Base-by-base conservation (phyloP, 2,113 vertebrate species). In the Eolophus roseicapilla region DNA sequence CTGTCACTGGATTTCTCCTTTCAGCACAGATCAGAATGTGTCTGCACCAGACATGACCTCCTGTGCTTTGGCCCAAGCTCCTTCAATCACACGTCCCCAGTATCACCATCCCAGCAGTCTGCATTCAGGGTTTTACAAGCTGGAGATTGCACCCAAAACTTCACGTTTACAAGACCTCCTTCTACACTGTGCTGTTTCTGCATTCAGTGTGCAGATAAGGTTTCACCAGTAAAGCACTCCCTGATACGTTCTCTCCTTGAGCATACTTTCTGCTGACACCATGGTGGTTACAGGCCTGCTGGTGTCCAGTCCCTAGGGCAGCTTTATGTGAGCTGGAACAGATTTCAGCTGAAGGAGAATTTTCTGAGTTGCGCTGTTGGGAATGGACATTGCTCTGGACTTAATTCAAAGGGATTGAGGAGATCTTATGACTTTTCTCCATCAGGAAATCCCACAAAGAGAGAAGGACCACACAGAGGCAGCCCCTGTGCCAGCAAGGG, bases 381-480 rank as follows among this genome's bases (percentile, higher is more conserved):
- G 49, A 92, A 16, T 35, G 55, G 49, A 76, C 12, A 1, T 63
- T 41, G 46, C 49, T 87, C 39, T 77, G 64, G 59, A 39, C 15
- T 10, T 76, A 6, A 8, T 65, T 84, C 39, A 44, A 10, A 47
- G 23, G 50, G 5, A 29, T 2, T 92, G 76, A 88, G 29, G 2
- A 12, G 1, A 24, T 76, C 27, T 63, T 27, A 12, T 60, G 43
- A 18, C 50, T 89, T 79, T 67, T 84, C 44, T 92, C 78, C 47
- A 62, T 39, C 91, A 97, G 92, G 68, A 92, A 63, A 46, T 93
- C 49, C 59, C 79, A 28, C 75, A 4, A 1, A 80, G 46, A 24
- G 94, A 96, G 43, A 91, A 96, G 65, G 70, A 50, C 31, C 35
- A 3, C 12, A 2, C 20, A 9, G 57, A 41, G 27, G 31, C 59